Conservation (phyloP, 2,113 vertebrate genomes). For the Ivindomyrus marchei region DNA sequence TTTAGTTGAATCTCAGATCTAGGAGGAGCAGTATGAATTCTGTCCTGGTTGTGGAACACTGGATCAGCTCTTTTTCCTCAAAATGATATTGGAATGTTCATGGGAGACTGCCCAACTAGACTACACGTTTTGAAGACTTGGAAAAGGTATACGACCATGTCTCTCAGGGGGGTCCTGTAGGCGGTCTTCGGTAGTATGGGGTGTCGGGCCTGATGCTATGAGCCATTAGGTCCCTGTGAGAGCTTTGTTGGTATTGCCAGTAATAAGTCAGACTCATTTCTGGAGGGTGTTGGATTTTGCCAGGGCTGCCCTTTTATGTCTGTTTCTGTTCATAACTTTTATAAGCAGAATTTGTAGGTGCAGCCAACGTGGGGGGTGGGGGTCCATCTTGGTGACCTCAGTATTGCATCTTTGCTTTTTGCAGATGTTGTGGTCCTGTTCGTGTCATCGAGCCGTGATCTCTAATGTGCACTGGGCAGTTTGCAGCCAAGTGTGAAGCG, state of each 20-base stretch:
- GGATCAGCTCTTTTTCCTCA: not conserved
- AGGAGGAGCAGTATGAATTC: not conserved
- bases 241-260: not conserved
- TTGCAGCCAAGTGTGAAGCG: not conserved
- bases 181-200: not conserved
- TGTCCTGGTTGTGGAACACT: not conserved
- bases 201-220: not conserved
- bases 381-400: not conserved
- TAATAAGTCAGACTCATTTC: not conserved
- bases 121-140: not conserved
- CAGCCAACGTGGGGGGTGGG: not conserved
- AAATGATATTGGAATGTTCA: not conserved
- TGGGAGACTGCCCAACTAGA: not conserved
- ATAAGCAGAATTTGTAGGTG: not conserved
- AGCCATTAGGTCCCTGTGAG: not conserved
- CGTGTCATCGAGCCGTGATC: not conserved
- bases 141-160: not conserved
- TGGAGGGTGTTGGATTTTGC: not conserved
- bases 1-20: not conserved
- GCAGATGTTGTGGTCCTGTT: not conserved
- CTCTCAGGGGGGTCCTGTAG: not conserved
- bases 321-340: not conserved
- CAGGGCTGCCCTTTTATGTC: not conserved
- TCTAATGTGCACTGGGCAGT: not conserved
- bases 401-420: not conserved